Evolutionary conservation across 2,797 vertebrate genomes (phyloP).

Genomic region (Sebastes nivosus): DNA sequence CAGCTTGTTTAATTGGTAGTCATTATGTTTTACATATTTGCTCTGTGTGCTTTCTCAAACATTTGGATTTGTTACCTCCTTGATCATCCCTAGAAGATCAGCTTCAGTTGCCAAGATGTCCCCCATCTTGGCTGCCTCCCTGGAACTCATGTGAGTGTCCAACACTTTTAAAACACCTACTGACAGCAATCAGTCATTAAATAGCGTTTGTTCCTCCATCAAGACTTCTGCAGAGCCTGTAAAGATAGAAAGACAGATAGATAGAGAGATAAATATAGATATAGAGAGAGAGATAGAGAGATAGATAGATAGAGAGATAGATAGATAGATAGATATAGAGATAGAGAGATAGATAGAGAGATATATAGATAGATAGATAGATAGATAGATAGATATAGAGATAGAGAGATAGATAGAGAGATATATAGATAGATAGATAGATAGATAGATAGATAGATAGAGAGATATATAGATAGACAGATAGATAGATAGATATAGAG

Average conservation of each 20-base stretch:
- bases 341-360: too few relatives aligned
- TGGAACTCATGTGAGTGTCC: slow-evolving; percentile 63
- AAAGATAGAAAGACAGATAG: background rate
- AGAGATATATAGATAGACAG: too few relatives aligned
- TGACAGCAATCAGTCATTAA: slow-evolving; percentile 11
- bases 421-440: accelerated
- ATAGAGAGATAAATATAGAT: too few relatives aligned
- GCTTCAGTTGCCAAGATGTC: slow-evolving; percentile 90
- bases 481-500: too few relatives aligned
- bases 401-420: too few relatives aligned
- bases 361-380: too few relatives aligned
- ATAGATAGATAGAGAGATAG: too few relatives aligned
- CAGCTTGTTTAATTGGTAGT: background rate
- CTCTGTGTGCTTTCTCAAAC: background rate
- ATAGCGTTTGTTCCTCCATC: background rate
- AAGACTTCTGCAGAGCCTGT: slow-evolving; percentile 13
- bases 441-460: too few relatives aligned
- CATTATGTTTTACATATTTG: background rate
- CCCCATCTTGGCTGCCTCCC: slow-evolving; percentile 82
- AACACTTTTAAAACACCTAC: slow-evolving; percentile 7
- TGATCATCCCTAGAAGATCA: slow-evolving; percentile 91
- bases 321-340: too few relatives aligned
- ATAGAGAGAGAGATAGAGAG: too few relatives aligned
- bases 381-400: accelerated
- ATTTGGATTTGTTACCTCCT: slow-evolving; percentile 82